These are phyloP conservation scores for Elegia similella DNA, from an alignment of 2,888 invertebrate species.

Conservation along the genomic window DNA sequence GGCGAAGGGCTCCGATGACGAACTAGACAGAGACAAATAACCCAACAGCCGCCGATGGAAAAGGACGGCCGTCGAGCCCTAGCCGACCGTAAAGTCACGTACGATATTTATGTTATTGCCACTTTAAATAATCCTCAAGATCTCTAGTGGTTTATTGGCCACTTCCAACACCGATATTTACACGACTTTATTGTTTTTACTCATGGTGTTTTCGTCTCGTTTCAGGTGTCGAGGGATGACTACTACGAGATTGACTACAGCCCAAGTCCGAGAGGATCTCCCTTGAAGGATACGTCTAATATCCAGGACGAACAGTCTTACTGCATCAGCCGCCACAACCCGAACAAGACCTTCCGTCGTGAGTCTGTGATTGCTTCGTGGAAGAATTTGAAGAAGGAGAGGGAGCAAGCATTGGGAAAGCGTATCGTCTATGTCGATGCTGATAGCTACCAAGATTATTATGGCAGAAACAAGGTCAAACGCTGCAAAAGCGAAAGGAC, in stretches of 20 bases:
- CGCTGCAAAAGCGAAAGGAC: conserved; percentile 73
- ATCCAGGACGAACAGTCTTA: conserved; percentile 66
- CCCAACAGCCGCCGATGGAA: conserved; percentile 44
- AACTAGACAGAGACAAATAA: conserved; percentile 42
- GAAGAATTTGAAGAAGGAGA: conserved; percentile 75
- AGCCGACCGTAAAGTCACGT: conserved; percentile 39
- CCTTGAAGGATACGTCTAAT: conserved; percentile 72
- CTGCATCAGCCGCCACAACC: conserved; percentile 75
- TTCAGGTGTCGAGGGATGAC: conserved; percentile 75
- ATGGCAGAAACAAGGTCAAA: conserved; percentile 71
- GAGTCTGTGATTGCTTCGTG: conserved; percentile 78
- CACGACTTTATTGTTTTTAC: conserved; percentile 16
- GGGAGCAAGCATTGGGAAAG: conserved; percentile 73
- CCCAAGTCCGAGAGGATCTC: conserved; percentile 68
- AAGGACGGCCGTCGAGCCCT: conserved; percentile 44
- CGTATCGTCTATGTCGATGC: conserved; percentile 69
- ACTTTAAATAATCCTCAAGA: conserved; percentile 54
- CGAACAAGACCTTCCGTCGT: conserved; percentile 73
- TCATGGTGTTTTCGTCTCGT: conserved; percentile 42
- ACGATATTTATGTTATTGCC: conserved; percentile 52
- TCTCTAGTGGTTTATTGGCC: conserved; percentile 42
- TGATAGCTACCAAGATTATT: conserved; percentile 68
- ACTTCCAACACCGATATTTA: conserved; percentile 19
- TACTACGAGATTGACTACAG: conserved; percentile 72
- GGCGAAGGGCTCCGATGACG: conserved; percentile 63